Base-by-base conservation (phyloP, 1,140 invertebrate species). In the Trypoxylus dichotomus region DNA sequence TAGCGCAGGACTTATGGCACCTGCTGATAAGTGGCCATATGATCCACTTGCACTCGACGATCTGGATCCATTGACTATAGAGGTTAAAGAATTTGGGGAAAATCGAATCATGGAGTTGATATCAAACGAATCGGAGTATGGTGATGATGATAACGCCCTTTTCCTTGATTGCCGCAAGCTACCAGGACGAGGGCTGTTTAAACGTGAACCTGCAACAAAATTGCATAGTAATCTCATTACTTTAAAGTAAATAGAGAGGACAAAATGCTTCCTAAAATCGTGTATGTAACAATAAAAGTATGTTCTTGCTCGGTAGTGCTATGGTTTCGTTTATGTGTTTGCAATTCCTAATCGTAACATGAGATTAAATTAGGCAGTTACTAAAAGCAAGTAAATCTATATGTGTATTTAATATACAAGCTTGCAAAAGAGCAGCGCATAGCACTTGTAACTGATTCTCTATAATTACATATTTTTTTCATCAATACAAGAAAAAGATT, bases 91-190 rank as follows among this genome's bases (percentile, higher is more conserved):
- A 80, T 96, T 97, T 0, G 97, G 97, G 13, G 96, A 98, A 81
- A 97, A 96, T 79, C 97, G 91, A 81, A 98, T 98, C 89, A 98
- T 94, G 73, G 96, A 97, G 83, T 96, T 96, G 82, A 99, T 93
- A 85, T 98, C 96, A 83, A 98, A 91, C 11, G 95, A 95, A 85
- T 98, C 96, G 0, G 96, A 96, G 82, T 98, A 97, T 0, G 97
- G 96, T 13, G 96, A 98, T 85, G 95, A 96, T 68, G 96, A 98
- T 0, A 98, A 88, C 0, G 97, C 96, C 68, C 97, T 89, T 85
- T 98, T 99, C 32, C 96, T 91, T 1, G 89, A 89, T 29, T 90
- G 81, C 73, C 90, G 87, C 7, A 91, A 85, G 13, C 88, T 88
- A 27, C 86, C 90, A 80, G 84, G 92, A 83, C 87, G 89, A 80